Conservation (phyloP, 1,140 invertebrate species). For the Cyphomyrmex costatus region DNA sequence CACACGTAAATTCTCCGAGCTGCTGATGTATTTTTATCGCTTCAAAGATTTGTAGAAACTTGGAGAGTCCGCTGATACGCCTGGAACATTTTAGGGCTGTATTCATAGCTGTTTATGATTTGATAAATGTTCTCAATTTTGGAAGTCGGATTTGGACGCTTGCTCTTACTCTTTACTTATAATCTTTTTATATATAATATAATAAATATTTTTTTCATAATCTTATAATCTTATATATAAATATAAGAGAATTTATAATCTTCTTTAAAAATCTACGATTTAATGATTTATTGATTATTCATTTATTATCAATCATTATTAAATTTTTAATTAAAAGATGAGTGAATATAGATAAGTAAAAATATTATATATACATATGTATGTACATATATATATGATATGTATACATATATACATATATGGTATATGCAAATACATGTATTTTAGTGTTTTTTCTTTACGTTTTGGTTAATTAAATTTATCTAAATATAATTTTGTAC, state of each 20-base stretch:
- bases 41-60: constrained; percentile 46
- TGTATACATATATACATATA: background rate
- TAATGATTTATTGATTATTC: background rate
- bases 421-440: background rate
- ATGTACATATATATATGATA: background rate
- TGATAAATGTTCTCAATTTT: background rate
- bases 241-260: background rate
- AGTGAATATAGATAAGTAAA: background rate
- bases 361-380: too few relatives aligned
- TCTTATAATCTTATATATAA: too few relatives aligned
- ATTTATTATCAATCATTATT: background rate
- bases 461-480: background rate
- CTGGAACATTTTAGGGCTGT: background rate
- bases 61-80: background rate
- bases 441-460: background rate
- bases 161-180: background rate
- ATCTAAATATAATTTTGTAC: background rate
- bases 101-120: constrained; percentile 5
- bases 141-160: background rate
- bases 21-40: constrained; percentile 35
- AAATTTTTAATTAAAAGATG: background rate
- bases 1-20: constrained; percentile 1
- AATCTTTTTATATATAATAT: too few relatives aligned
- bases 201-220: too few relatives aligned
- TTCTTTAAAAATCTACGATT: too few relatives aligned